phyloP scores from a whole-genome alignment of 2,888 invertebrate species.

The Ochropleura leucogaster region DNA sequence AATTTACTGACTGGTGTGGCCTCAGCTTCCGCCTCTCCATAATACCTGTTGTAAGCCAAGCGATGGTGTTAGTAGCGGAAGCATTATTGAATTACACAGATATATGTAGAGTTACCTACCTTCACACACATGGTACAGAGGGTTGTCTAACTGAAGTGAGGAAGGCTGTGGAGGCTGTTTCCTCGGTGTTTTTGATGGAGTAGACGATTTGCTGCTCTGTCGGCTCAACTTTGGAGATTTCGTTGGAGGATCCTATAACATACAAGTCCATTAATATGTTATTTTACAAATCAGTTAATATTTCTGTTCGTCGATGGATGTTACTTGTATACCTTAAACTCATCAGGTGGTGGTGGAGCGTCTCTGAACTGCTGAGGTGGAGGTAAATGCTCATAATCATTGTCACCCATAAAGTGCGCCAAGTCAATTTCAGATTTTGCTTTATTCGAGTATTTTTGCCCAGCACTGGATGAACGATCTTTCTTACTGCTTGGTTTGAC shows the following conservation, averaged over 20 bases:
- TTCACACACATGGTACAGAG: constrained; percentile 95
- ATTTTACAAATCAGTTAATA: constrained; percentile 3
- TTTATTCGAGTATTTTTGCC: constrained; percentile 86
- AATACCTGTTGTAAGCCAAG: constrained; percentile 83
- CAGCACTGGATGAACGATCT: constrained; percentile 72
- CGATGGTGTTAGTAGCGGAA: constrained; percentile 74
- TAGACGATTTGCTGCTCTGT: constrained; percentile 87
- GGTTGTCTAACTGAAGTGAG: constrained; percentile 92
- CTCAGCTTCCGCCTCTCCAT: constrained; percentile 87
- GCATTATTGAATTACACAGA: constrained; percentile 53
- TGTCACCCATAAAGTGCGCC: constrained; percentile 89
- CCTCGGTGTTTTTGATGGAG: constrained; percentile 84
- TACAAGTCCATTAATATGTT: constrained; percentile 46
- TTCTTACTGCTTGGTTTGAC: constrained; percentile 72
- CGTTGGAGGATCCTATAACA: constrained; percentile 84
- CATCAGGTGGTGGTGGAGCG: constrained; percentile 94
- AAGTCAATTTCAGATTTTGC: constrained; percentile 91
- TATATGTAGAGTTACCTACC: constrained; percentile 77
- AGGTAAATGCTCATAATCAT: constrained; percentile 93
- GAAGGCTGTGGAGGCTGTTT: constrained; percentile 79
- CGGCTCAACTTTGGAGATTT: constrained; percentile 86
- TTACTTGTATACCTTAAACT: constrained; percentile 88
- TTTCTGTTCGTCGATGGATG: constrained; percentile 25
- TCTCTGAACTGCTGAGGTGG: constrained; percentile 97
- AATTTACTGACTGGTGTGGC: constrained; percentile 83